phyloP scores from a whole-genome alignment of 2,797 vertebrate genomes.

The Pseudochirops corinnae region DNA sequence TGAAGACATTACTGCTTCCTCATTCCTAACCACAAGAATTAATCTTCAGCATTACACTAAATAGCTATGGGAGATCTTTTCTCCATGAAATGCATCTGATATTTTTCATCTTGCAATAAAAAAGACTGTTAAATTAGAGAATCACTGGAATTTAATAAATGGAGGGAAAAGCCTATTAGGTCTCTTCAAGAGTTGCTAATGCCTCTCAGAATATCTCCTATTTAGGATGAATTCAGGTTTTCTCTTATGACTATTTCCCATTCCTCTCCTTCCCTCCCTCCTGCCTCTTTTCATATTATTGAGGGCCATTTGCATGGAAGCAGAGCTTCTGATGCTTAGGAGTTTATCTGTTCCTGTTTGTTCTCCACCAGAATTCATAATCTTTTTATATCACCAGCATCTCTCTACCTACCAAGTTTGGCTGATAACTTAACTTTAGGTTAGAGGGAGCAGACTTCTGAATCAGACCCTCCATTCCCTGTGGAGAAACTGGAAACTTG shows the following conservation, averaged over 20 bases:
- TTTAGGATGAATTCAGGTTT: conserved; percentile 63
- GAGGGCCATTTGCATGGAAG: conserved; percentile 56
- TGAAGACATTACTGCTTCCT: neutral
- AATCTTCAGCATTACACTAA: neutral
- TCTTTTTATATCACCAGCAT: neutral
- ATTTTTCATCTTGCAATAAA: conserved; percentile 38
- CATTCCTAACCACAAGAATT: neutral
- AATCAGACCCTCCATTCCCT: too few relatives aligned
- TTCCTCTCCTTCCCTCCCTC: conserved; percentile 12
- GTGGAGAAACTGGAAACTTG: neutral
- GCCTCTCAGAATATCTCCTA: conserved; percentile 37
- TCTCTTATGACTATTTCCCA: conserved; percentile 38
- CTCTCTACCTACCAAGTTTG: neutral
- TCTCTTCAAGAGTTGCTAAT: conserved; percentile 65
- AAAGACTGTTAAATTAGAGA: conserved; percentile 58
- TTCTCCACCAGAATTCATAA: conserved; percentile 42
- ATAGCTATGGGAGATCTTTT: neutral
- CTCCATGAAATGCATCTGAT: conserved; percentile 57
- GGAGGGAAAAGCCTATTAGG: conserved; percentile 61
- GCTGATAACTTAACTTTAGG: neutral
- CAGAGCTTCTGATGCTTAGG: neutral
- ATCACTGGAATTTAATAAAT: conserved; percentile 67
- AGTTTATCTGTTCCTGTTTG: conserved; percentile 4
- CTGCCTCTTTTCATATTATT: conserved; percentile 21
- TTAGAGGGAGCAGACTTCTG: neutral